phyloP scores from a whole-genome alignment of 2,888 invertebrate genomes.

The Vanessa cardui region DNA sequence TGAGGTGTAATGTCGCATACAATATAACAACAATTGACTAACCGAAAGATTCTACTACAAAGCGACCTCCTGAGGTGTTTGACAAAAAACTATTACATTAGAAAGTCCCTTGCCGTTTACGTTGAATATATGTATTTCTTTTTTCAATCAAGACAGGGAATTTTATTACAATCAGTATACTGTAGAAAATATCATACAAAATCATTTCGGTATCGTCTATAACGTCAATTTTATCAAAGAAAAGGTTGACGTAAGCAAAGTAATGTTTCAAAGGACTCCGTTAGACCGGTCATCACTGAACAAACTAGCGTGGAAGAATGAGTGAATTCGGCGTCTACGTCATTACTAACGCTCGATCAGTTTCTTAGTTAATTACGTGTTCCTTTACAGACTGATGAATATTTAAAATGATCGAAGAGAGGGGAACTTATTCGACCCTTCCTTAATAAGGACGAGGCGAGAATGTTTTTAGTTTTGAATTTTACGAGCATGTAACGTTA shows the following conservation, averaged over 20 bases:
- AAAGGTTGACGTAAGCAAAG: not conserved
- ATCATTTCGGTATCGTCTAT: conserved; percentile 32
- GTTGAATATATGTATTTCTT: conserved; percentile 53
- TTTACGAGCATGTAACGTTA: conserved; percentile 75
- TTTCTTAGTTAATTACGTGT: conserved; percentile 66
- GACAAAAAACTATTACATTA: conserved; percentile 63
- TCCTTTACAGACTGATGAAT: conserved; percentile 67
- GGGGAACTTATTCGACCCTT: conserved; percentile 58
- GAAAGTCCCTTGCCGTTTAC: conserved; percentile 63
- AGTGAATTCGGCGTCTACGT: conserved; percentile 44
- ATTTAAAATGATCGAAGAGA: conserved; percentile 53
- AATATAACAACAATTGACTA: conserved; percentile 56
- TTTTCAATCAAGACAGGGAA: conserved; percentile 58
- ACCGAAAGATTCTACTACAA: conserved; percentile 52
- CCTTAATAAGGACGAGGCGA: conserved; percentile 53
- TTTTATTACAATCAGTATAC: not conserved
- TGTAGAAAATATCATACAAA: conserved; percentile 3
- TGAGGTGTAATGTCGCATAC: conserved; percentile 73
- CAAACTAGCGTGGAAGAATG: conserved; percentile 48
- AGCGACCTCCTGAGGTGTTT: conserved; percentile 48
- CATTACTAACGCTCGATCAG: conserved; percentile 60
- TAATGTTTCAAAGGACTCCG: conserved; percentile 1
- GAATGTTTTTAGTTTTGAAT: conserved; percentile 63
- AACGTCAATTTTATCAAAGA: conserved; percentile 2
- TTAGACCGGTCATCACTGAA: conserved; percentile 42